These are phyloP conservation scores for Bucco capensis DNA, from an alignment of 2,113 vertebrate genomes.

Conservation along the genomic window DNA sequence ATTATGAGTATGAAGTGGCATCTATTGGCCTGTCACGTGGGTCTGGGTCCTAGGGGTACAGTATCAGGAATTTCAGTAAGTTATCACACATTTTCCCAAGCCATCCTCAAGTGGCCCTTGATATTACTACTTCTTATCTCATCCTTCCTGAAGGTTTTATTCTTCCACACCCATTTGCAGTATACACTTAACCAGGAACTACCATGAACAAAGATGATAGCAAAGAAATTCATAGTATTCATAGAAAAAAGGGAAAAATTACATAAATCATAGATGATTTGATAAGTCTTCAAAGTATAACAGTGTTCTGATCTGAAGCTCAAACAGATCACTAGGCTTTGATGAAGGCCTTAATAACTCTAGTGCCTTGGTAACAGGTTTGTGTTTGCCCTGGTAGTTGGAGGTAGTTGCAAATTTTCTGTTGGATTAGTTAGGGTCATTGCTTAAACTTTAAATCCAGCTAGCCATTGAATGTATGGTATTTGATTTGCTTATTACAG, in stretches of 20 bases:
- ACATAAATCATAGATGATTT: background rate
- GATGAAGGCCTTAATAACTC: background rate
- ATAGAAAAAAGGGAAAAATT: background rate
- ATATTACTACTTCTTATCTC: background rate
- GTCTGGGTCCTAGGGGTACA: background rate
- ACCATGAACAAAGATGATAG: background rate
- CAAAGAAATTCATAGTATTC: background rate
- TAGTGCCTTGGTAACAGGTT: slow-evolving; percentile 26
- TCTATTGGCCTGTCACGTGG: accelerated
- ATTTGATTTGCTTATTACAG: background rate
- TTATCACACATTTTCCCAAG: background rate
- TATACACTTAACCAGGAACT: slow-evolving; percentile 1
- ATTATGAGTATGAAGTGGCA: background rate
- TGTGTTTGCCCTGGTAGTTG: background rate
- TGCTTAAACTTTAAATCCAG: background rate
- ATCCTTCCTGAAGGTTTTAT: background rate
- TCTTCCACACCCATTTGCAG: background rate
- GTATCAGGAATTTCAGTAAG: background rate
- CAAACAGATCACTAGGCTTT: background rate
- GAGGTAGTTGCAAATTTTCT: background rate
- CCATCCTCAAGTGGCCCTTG: background rate
- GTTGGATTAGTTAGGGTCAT: background rate
- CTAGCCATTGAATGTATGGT: background rate
- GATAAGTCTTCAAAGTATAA: slow-evolving; percentile 3
- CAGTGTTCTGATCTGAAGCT: background rate